A percentile compares a stretch with the other conserved stretches of the same genome.
These are phyloP conservation scores for Harmothoe impar DNA, from an alignment of 2,888 invertebrate genomes.

Conservation along the genomic window DNA sequence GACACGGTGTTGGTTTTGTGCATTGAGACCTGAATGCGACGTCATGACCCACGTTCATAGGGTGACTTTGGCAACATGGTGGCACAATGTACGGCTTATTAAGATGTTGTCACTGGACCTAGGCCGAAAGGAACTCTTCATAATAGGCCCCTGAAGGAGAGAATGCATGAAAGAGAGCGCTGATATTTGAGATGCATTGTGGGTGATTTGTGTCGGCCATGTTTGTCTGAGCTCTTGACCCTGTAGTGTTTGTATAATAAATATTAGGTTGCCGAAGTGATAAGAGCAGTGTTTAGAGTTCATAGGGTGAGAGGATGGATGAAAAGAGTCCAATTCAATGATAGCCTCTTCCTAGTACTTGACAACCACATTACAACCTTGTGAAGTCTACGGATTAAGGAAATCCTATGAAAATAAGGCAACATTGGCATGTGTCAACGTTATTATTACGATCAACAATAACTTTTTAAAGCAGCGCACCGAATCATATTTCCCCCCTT, in stretches of 20 bases:
- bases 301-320: no score
- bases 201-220: not conserved
- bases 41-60: not conserved
- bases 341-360: no score
- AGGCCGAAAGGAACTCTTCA: not conserved
- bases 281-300: no score
- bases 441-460: no score
- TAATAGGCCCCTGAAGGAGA: not conserved
- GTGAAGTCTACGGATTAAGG: no score
- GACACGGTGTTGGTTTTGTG: slow-evolving; percentile 26
- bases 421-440: no score
- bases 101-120: slow-evolving; percentile 13
- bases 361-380: no score
- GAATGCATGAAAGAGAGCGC: not conserved
- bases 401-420: no score
- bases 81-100: slow-evolving; percentile 27
- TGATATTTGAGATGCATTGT: not conserved
- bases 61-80: slow-evolving; percentile 29
- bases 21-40: not conserved
- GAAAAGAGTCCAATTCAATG: no score
- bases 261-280: not conserved
- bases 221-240: not conserved
- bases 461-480: no score
- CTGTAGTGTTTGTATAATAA: not conserved
- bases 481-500: no score